Percentiles rank a stretch among this genome's conserved stretches.
phyloP scores from a whole-genome alignment of 2,113 vertebrate genomes.

The Etheostoma spectabile region DNA sequence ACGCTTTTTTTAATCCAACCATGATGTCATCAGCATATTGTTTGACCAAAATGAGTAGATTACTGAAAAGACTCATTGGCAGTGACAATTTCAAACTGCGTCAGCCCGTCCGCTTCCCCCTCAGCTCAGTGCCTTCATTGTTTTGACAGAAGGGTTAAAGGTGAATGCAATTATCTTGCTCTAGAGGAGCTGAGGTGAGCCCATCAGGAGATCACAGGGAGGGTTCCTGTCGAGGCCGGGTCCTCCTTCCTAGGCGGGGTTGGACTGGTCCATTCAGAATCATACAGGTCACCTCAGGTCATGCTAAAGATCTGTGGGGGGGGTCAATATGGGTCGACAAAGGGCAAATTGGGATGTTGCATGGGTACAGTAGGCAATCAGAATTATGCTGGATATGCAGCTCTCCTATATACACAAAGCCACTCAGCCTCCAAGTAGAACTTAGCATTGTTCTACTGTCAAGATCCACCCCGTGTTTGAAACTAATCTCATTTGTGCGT shows the following conservation, averaged over 20 bases:
- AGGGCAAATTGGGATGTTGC: conserved; percentile 50
- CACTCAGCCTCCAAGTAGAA: conserved; percentile 2
- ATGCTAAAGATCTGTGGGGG: conserved; percentile 60
- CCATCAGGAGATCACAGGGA: conserved; percentile 56
- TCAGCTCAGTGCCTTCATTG: conserved; percentile 49
- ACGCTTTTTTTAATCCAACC: not conserved
- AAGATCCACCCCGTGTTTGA: conserved; percentile 10
- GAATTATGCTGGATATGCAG: conserved; percentile 40
- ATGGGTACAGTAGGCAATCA: not conserved
- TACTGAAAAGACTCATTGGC: conserved; percentile 3
- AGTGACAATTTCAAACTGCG: conserved; percentile 39
- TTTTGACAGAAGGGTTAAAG: conserved; percentile 68
- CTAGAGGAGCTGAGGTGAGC: conserved; percentile 64
- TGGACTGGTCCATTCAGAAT: conserved; percentile 53
- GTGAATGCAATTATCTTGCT: conserved; percentile 67
- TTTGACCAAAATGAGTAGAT: not conserved
- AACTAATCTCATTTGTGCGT: not conserved
- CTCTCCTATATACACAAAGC: conserved; percentile 53
- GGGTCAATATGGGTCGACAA: conserved; percentile 65
- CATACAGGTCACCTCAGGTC: conserved; percentile 63
- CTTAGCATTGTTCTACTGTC: not conserved
- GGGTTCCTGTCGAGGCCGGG: conserved; percentile 29
- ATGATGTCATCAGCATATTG: conserved; percentile 7
- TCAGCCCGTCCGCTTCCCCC: conserved; percentile 27
- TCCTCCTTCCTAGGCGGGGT: conserved; percentile 40